Percentiles rank a stretch among this genome's conserved stretches.
Conservation (phyloP, 2,113 vertebrate genomes). For the Raja brachyura region DNA sequence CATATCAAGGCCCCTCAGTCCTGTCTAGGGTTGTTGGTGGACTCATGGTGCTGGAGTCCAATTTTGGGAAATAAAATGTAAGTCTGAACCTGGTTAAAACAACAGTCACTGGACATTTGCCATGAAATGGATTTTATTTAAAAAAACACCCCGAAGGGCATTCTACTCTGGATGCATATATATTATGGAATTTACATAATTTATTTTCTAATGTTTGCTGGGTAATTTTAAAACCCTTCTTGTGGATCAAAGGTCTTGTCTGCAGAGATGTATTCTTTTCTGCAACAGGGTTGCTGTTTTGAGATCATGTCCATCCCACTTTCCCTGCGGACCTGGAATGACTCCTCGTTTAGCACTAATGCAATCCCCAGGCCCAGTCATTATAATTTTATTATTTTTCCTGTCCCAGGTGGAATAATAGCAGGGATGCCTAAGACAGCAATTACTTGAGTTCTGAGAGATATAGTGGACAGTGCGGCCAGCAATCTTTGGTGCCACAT, state of each 20-base stretch:
- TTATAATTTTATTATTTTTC: neutral
- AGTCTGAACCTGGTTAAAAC: neutral
- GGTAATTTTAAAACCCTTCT: neutral
- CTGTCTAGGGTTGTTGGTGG: too few species aligned
- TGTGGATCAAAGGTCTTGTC: neutral
- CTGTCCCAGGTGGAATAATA: neutral
- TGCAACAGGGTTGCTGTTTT: neutral
- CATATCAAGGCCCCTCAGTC: too few species aligned
- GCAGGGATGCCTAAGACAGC: neutral
- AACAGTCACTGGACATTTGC: slow-evolving; percentile 6
- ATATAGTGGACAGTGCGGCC: neutral
- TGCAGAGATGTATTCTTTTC: neutral
- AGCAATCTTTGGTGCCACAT: neutral
- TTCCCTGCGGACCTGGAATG: neutral
- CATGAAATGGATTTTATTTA: neutral
- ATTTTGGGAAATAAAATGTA: slow-evolving; percentile 2
- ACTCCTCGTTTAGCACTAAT: neutral
- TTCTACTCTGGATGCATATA: slow-evolving; percentile 9
- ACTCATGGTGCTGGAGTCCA: neutral
- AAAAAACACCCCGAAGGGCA: neutral
- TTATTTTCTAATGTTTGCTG: neutral
- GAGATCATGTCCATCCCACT: neutral
- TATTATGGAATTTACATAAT: slow-evolving; percentile 31
- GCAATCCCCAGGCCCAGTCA: neutral
- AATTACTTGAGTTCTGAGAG: neutral